Base-by-base conservation (phyloP, 2,797 vertebrate genomes). In the Tapirus indicus region DNA sequence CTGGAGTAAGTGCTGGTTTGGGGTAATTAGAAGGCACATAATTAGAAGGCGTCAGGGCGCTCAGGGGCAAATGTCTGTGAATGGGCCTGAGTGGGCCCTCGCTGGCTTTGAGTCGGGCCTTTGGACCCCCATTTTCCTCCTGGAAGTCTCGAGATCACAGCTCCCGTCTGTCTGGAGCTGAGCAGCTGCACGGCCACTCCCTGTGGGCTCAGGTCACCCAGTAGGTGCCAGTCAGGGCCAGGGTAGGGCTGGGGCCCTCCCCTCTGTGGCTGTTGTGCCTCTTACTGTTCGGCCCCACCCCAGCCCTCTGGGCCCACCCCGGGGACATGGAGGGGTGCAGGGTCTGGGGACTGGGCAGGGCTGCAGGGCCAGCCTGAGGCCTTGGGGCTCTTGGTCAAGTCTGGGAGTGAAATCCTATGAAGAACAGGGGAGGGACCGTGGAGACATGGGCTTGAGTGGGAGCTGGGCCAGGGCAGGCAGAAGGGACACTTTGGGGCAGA, bases 1-100 rank as follows among this genome's bases (percentile, higher is more conserved):
- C 97, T 52, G 56, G 78, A 80, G 89, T 97, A 98, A 98, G 88
- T 97, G 89, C 88, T 2, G 12, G 97, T 95, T 97, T 96, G 93
- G 75, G 87, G 79, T 98, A 98, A 98, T 98, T 97, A 97, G 97
- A 95, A 93, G 94, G 96, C 60, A 0, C n/a, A 0, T 98, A 97
- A 98, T 98, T 98, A 96, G 94, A 96, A 95, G 96, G 97, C 66
- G 1, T 21, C 20, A 38, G 92, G 95, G 93, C 17, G 2, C 47
- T 5, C 32, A 85, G 96, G n/a, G 8, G 88, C 0, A 6, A 83
- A 71, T 62, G 97, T 97, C 85, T 89, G 94, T 90, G 92, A 78
- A 9, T 88, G 35, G 38, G 62, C 88, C 82, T 3, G 56, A 96
- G 90, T 69, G 85, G 93, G 79, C 64, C 47, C 83, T 54, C 32